Evolutionary conservation across 2,113 vertebrate genomes (phyloP).

Genomic region (Chinchilla lanigera): DNA sequence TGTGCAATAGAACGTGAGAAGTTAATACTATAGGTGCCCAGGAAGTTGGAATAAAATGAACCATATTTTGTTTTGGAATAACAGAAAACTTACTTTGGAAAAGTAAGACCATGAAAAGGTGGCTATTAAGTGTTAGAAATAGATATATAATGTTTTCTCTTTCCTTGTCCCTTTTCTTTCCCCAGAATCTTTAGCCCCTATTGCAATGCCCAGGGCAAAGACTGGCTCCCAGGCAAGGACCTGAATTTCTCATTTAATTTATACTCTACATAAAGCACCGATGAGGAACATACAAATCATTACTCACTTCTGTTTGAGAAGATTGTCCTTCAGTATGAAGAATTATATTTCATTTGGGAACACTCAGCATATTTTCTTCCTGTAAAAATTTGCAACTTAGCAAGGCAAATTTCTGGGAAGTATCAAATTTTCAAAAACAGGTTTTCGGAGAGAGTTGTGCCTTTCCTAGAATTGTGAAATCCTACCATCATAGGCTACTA

Average conservation of each 20-base stretch:
- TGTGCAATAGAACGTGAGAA: not conserved
- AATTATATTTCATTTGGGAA: not conserved
- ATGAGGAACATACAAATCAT: not conserved
- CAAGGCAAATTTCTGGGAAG: not conserved
- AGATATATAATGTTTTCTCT: not conserved
- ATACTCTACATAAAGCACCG: not conserved
- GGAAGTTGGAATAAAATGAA: not conserved
- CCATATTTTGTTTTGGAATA: not conserved
- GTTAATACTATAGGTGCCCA: not conserved
- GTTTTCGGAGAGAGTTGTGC: not conserved
- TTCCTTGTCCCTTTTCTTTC: not conserved
- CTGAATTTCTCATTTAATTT: not conserved
- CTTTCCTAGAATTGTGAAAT: not conserved
- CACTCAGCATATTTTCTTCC: not conserved
- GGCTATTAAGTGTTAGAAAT: not conserved
- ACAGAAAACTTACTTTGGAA: not conserved
- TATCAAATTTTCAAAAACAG: not conserved
- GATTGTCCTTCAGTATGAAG: not conserved
- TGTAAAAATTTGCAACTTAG: constrained; percentile 14
- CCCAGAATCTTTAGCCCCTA: not conserved
- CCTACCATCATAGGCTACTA: not conserved
- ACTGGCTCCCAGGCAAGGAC: not conserved
- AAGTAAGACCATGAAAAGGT: not conserved
- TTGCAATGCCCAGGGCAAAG: not conserved
- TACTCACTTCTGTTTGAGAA: not conserved